Conservation (phyloP, 2,888 invertebrate species). For the Drosophila merina region DNA sequence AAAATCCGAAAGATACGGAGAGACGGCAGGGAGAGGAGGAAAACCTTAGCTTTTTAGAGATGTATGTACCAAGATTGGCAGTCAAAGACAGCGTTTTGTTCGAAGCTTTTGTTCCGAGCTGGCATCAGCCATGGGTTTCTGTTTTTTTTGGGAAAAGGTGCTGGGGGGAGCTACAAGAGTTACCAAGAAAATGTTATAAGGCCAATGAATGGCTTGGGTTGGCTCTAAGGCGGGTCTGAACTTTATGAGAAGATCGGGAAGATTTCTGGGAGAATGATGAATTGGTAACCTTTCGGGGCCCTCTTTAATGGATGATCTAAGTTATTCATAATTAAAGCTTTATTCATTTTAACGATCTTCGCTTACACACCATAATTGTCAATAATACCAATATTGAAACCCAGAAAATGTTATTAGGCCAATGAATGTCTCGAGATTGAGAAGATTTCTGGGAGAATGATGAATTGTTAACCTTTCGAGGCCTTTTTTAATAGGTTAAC, state of each 20-base stretch:
- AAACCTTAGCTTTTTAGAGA: constrained; percentile 72
- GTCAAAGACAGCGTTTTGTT: constrained; percentile 54
- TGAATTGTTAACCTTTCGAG: too few relatives aligned
- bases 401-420: too few relatives aligned
- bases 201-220: constrained; percentile 23
- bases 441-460: too few relatives aligned
- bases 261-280: constrained; percentile 19
- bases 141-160: constrained; percentile 12
- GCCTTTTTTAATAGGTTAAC: too few relatives aligned
- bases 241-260: constrained; percentile 7
- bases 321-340: too few relatives aligned
- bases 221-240: constrained; percentile 15
- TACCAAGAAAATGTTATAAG: constrained; percentile 37
- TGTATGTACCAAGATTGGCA: constrained; percentile 67
- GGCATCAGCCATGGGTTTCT: constrained; percentile 30
- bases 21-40: neutral
- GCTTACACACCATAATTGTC: too few relatives aligned
- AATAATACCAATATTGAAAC: too few relatives aligned
- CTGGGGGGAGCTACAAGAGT: constrained; percentile 23
- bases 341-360: too few relatives aligned
- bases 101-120: constrained; percentile 62
- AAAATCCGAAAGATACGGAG: constrained; percentile 16
- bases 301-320: too few relatives aligned
- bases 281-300: too few relatives aligned
- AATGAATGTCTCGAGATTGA: too few relatives aligned